These are phyloP conservation scores for Diogma glabrata DNA, from an alignment of 2,888 invertebrate species.

Conservation along the genomic window DNA sequence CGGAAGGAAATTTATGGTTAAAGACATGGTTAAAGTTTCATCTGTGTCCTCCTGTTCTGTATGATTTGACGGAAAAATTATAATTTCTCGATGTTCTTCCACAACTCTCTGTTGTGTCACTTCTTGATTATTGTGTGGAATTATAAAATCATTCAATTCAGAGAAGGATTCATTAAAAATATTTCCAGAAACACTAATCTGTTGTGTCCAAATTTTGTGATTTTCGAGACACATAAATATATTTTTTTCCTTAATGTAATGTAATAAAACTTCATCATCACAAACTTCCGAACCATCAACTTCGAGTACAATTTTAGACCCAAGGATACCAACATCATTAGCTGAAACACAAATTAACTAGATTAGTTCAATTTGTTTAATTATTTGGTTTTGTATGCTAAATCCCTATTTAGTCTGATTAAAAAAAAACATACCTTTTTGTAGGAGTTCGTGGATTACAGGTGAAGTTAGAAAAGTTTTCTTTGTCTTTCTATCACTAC, in stretches of 20 bases:
- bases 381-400: background rate
- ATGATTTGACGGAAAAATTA: background rate
- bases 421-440: background rate
- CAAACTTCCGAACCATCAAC: background rate
- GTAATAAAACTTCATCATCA: background rate
- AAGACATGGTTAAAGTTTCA: background rate
- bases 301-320: background rate
- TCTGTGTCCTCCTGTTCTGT: background rate
- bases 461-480: background rate
- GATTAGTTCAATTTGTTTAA: background rate
- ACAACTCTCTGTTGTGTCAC: background rate
- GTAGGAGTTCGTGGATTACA: background rate
- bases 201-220: background rate
- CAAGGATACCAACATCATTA: background rate
- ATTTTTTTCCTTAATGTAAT: background rate
- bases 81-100: background rate
- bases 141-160: background rate
- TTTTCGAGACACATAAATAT: background rate
- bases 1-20: background rate
- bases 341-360: background rate
- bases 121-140: background rate
- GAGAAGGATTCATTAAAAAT: background rate
- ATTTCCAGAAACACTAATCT: background rate
- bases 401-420: background rate
- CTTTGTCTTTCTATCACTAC: background rate